Conservation (phyloP, 2,113 vertebrate genomes). For the Marmota flaviventris region DNA sequence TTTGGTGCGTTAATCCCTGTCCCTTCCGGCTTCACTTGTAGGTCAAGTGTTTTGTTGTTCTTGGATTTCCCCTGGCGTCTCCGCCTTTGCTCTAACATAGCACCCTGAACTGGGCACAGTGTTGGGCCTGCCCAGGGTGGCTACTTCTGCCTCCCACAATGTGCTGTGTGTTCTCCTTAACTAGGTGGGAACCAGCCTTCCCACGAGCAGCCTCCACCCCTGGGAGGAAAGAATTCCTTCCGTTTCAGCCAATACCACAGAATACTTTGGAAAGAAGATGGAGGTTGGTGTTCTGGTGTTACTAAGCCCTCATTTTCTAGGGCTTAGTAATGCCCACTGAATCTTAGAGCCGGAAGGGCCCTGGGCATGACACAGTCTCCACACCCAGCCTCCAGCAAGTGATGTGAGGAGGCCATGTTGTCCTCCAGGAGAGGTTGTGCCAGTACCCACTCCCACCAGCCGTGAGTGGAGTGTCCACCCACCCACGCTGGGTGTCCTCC, state of each 20-base stretch:
- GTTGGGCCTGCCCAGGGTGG: not conserved
- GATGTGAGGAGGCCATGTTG: not conserved
- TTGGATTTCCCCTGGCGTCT: conserved; percentile 26
- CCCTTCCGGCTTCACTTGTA: conserved; percentile 52
- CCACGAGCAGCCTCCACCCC: conserved; percentile 52
- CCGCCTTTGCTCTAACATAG: not conserved
- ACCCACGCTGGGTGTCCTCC: rapidly evolving
- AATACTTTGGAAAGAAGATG: not conserved
- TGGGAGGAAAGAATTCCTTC: conserved; percentile 54
- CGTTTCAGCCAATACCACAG: not conserved
- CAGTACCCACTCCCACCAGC: rapidly evolving
- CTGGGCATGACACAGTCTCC: not conserved
- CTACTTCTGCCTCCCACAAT: conserved; percentile 24
- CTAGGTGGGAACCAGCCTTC: conserved; percentile 38
- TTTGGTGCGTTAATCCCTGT: not conserved
- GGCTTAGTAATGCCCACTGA: not conserved
- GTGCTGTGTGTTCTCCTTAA: not conserved
- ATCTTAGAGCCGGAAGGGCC: not conserved
- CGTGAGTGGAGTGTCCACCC: too few species aligned
- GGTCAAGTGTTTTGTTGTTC: conserved; percentile 64
- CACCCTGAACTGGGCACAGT: conserved; percentile 18
- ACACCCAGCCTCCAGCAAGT: not conserved
- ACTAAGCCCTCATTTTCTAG: not conserved
- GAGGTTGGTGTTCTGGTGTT: not conserved
- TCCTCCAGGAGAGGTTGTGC: not conserved